These are phyloP conservation scores for Thyatira batis DNA, from an alignment of 2,888 invertebrate species.

Conservation along the genomic window DNA sequence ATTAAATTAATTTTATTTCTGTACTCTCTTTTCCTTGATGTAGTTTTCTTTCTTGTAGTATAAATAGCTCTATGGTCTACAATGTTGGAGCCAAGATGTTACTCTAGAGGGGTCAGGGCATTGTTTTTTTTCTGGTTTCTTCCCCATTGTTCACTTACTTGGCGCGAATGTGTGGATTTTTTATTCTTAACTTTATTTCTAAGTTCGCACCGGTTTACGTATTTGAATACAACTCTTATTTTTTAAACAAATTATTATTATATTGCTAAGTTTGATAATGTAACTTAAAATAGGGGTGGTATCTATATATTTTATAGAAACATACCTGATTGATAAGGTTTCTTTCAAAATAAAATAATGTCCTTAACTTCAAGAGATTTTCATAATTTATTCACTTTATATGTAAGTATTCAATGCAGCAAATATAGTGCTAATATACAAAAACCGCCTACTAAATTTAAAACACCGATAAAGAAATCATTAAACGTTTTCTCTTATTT, in stretches of 20 bases:
- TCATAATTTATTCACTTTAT: too few relatives aligned
- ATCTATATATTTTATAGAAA: not conserved
- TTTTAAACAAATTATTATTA: not conserved
- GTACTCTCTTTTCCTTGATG: too few relatives aligned
- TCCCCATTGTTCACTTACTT: slow-evolving; percentile 58
- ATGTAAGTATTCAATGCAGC: too few relatives aligned
- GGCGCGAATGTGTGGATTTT: slow-evolving; percentile 46
- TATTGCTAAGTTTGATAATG: not conserved
- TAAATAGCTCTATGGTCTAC: not conserved
- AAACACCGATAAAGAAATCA: not conserved
- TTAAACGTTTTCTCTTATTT: not conserved
- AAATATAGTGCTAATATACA: too few relatives aligned
- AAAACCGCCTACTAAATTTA: not conserved
- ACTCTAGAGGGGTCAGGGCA: slow-evolving; percentile 50
- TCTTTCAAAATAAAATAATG: too few relatives aligned
- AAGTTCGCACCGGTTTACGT: slow-evolving; percentile 3
- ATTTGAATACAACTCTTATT: not conserved
- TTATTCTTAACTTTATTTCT: slow-evolving; percentile 30
- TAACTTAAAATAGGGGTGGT: not conserved
- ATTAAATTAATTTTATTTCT: not conserved
- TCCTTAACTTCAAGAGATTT: too few relatives aligned
- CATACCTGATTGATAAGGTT: too few relatives aligned
- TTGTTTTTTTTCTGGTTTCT: slow-evolving; percentile 57
- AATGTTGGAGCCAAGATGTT: slow-evolving; percentile 53
- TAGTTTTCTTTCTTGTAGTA: too few relatives aligned